phyloP scores from a whole-genome alignment of 2,797 vertebrate genomes.

The Sarcophilus harrisii region DNA sequence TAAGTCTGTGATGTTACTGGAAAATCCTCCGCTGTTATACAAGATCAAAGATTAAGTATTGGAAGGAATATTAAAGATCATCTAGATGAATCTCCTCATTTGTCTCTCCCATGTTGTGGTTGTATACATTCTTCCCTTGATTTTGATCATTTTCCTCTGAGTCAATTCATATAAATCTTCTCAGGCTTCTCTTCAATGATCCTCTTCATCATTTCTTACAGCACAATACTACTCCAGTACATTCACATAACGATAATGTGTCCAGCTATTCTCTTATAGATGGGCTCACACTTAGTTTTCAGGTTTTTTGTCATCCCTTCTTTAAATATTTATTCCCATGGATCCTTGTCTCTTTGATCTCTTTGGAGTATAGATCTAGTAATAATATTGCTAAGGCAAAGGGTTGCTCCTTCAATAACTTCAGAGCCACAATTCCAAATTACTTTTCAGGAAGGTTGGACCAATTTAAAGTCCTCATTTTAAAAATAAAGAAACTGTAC shows the following conservation, averaged over 20 bases:
- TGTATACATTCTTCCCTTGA: not conserved
- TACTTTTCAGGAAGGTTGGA: not conserved
- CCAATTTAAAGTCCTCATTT: not conserved
- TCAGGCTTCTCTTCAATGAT: not conserved
- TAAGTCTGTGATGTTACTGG: not conserved
- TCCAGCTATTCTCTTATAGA: not conserved
- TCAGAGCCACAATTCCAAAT: not conserved
- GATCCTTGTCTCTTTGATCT: not conserved
- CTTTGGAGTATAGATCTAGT: not conserved
- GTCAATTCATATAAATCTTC: not conserved
- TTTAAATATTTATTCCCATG: not conserved
- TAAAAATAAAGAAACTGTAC: not conserved
- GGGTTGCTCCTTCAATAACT: not conserved
- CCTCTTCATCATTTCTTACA: not conserved
- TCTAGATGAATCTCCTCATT: not conserved
- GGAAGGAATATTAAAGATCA: not conserved
- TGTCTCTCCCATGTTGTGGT: not conserved
- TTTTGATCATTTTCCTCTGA: not conserved
- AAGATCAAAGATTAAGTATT: not conserved
- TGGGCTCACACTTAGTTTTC: not conserved
- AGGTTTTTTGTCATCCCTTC: not conserved
- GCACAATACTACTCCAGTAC: not conserved
- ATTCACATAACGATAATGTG: not conserved
- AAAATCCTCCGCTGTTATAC: not conserved
- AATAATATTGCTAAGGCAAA: not conserved